Percentiles rank a stretch among this genome's conserved stretches.
phyloP scores from a whole-genome alignment of 2,797 vertebrate genomes.

The Gallirallus australis region DNA sequence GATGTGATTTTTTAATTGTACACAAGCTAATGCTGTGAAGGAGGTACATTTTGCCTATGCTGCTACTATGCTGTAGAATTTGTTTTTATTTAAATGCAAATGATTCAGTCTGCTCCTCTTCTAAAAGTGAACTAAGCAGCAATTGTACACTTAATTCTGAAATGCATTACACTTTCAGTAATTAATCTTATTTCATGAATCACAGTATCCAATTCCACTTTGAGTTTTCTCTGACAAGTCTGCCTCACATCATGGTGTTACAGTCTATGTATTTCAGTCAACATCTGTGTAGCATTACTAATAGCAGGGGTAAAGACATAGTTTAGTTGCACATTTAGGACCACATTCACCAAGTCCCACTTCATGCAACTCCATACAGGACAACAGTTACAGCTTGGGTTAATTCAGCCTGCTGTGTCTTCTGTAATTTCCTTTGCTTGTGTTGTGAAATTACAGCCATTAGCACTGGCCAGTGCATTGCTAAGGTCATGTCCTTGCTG shows the following conservation, averaged over 20 bases:
- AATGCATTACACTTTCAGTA: not conserved
- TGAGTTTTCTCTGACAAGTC: not conserved
- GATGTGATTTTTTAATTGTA: not conserved
- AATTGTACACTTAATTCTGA: not conserved
- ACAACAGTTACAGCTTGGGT: not conserved
- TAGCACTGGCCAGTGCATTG: not conserved
- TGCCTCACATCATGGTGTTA: not conserved
- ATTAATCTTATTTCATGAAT: not conserved
- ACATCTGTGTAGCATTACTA: not conserved
- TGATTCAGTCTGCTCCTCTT: not conserved
- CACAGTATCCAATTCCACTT: not conserved
- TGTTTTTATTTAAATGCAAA: not conserved
- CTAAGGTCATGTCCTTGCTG: not conserved
- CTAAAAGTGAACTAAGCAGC: not conserved
- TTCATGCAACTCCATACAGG: not conserved
- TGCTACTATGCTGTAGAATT: not conserved
- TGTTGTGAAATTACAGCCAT: constrained; percentile 16
- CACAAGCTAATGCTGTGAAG: not conserved
- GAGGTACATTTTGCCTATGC: not conserved
- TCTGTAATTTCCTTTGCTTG: constrained; percentile 25
- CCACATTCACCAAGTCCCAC: not conserved
- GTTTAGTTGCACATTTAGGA: not conserved
- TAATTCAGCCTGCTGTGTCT: not conserved
- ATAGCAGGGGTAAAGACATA: not conserved
- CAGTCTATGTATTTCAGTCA: not conserved